These are phyloP conservation scores for Silvanus unidentatus DNA, from an alignment of 2,888 invertebrate genomes.

Conservation along the genomic window DNA sequence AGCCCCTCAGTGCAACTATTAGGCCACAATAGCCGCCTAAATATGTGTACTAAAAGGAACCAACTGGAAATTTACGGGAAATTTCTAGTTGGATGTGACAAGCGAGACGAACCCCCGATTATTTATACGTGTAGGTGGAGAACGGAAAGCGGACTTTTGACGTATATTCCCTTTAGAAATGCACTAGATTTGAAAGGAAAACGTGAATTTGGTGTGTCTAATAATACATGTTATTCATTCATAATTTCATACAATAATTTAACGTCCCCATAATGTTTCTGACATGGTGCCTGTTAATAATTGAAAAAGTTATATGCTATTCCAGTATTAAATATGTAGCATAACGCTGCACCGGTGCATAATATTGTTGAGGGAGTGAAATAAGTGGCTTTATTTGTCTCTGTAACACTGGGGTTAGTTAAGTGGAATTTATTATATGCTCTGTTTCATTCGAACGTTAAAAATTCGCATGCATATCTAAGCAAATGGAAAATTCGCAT, in stretches of 20 bases:
- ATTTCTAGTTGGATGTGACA: slow-evolving; percentile 23
- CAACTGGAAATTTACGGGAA: slow-evolving; percentile 23
- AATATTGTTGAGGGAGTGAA: too few relatives aligned
- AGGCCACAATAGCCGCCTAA: slow-evolving; percentile 22
- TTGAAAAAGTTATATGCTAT: slow-evolving; percentile 9
- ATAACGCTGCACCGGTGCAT: slow-evolving; percentile 2
- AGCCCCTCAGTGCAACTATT: slow-evolving; percentile 14
- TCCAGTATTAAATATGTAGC: slow-evolving; percentile 6
- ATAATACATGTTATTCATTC: slow-evolving; percentile 12
- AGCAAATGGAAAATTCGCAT: too few relatives aligned
- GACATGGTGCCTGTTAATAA: slow-evolving; percentile 10
- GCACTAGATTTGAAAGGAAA: too few relatives aligned
- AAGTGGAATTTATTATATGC: too few relatives aligned
- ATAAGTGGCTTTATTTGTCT: too few relatives aligned
- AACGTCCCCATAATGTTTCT: slow-evolving; percentile 3
- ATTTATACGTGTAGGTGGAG: slow-evolving; percentile 19
- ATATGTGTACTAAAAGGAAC: slow-evolving; percentile 20
- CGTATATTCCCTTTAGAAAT: too few relatives aligned
- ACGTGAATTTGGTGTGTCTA: too few relatives aligned
- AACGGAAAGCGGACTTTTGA: not conserved
- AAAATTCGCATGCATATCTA: too few relatives aligned
- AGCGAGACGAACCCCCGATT: slow-evolving; percentile 16
- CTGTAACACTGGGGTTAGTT: too few relatives aligned
- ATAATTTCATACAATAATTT: slow-evolving; percentile 9
- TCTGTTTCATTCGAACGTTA: too few relatives aligned